Evolutionary conservation across 2,113 vertebrate species (phyloP), one percentile per base, ranked within the genome.

Genomic region (Notarius quadriscutis): DNA sequence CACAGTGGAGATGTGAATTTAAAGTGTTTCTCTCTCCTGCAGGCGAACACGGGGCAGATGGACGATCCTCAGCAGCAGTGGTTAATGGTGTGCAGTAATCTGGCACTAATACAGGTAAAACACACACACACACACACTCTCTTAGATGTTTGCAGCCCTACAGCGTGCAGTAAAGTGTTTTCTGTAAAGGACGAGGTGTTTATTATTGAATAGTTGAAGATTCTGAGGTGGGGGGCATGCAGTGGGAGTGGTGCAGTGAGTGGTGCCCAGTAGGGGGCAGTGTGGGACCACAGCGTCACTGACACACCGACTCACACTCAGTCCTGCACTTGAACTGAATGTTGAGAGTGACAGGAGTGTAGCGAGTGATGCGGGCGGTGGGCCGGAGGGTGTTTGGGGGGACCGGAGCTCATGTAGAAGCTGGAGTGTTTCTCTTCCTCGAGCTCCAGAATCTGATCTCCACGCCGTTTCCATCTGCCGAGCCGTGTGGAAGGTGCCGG

Each of bases 41-140:
- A 99, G 98, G 97, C 98, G 89, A 99, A 99, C 93, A 99, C 96
- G 0, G 98, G 98, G 22, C 96, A 97, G 91, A 96, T 99, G 91
- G 98, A 99, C 30, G 95, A 97, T 89, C 93, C 96, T 10, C 94
- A 91, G 60, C 96, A 97, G 91, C 95, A 96, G 75, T 97, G 96
- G 96, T 94, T 93, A 88, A 95, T 99, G 96, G 95, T 97, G 71
- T 95, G 94, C 90, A 97, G 97, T 91, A 99, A 99, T 91, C 94
- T 99, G 86, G 98, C 97, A 2, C 96, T 99, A 10, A 97, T 99
- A 90, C 98, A 99, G 96, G 98, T 99, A 92, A 93, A 30, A 67
- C n/a, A 69, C 65, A 69, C 12, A 30, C 27, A 65, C 25, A 65
- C 25, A n/a, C 22, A n/a, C 2, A 57, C 22, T 58, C 53, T 34